These are phyloP conservation scores for Marisa cornuarietis DNA, from an alignment of 1,140 invertebrate species.

Conservation along the genomic window DNA sequence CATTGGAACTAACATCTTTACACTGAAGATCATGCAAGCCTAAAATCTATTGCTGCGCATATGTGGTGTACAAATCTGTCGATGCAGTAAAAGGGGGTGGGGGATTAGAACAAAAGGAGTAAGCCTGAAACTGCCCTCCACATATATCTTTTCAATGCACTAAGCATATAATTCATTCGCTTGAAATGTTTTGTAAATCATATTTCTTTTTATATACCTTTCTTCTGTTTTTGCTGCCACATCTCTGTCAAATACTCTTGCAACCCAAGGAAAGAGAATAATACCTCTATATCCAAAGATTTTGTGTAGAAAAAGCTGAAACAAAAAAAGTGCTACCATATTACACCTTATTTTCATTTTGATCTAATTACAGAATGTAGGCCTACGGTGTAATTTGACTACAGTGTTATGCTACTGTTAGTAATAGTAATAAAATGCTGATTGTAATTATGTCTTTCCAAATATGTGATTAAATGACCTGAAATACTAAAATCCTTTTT, in stretches of 20 bases:
- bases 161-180: neutral
- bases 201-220: slow-evolving; percentile 22
- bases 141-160: neutral
- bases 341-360: neutral
- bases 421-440: neutral
- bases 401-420: neutral
- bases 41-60: neutral
- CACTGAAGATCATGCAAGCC: neutral
- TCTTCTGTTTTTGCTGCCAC: slow-evolving; percentile 70
- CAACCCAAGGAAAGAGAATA: slow-evolving; percentile 94
- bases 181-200: neutral
- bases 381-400: neutral
- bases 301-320: slow-evolving; percentile 85
- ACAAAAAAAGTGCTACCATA: slow-evolving; percentile 4
- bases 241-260: slow-evolving; percentile 93
- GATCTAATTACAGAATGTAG: neutral
- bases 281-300: slow-evolving; percentile 97
- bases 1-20: too few relatives aligned
- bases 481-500: neutral
- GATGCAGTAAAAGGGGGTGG: neutral
- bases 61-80: neutral
- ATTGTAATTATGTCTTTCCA: neutral
- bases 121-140: neutral
- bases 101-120: too few relatives aligned
- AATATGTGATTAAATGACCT: neutral